Conservation (phyloP, 2,113 vertebrate species). For the Asarcornis scutulata region DNA sequence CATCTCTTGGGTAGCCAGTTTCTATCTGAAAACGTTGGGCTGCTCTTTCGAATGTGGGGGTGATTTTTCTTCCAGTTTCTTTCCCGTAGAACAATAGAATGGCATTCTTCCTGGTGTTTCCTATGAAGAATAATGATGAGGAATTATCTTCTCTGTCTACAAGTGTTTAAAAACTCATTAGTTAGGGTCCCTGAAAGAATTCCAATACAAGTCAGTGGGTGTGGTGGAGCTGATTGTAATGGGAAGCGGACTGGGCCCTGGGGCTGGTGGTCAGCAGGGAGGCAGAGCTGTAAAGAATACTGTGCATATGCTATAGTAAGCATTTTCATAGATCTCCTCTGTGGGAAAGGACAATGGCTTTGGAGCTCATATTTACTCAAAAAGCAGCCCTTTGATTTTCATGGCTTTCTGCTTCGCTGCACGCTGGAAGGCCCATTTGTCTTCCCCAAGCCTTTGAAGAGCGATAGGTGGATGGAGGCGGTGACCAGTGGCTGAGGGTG, state of each 20-base stretch:
- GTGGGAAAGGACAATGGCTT: constrained; percentile 60
- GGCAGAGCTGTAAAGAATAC: constrained; percentile 57
- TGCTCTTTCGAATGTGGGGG: neutral
- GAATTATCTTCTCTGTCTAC: constrained; percentile 64
- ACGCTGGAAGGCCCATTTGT: constrained; percentile 61
- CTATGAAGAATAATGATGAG: constrained; percentile 53
- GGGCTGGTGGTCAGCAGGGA: constrained; percentile 64
- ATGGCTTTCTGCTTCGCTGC: constrained; percentile 43
- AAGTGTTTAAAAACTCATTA: constrained; percentile 67
- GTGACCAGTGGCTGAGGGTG: neutral
- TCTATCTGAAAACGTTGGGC: neutral
- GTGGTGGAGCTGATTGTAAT: constrained; percentile 58
- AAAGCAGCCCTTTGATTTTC: constrained; percentile 66
- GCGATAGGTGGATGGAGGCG: neutral
- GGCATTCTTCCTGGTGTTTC: constrained; percentile 46
- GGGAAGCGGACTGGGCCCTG: constrained; percentile 40
- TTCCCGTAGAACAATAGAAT: constrained; percentile 49
- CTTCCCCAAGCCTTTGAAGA: constrained; percentile 50
- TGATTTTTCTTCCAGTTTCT: constrained; percentile 44
- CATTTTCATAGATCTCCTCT: constrained; percentile 57
- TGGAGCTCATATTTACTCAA: constrained; percentile 60
- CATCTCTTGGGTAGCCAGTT: neutral
- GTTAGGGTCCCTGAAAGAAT: constrained; percentile 49
- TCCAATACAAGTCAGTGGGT: constrained; percentile 55
- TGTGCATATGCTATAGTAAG: constrained; percentile 58